phyloP scores from a whole-genome alignment of 2,797 vertebrate species.

The Myiothlypis chrysogaster region DNA sequence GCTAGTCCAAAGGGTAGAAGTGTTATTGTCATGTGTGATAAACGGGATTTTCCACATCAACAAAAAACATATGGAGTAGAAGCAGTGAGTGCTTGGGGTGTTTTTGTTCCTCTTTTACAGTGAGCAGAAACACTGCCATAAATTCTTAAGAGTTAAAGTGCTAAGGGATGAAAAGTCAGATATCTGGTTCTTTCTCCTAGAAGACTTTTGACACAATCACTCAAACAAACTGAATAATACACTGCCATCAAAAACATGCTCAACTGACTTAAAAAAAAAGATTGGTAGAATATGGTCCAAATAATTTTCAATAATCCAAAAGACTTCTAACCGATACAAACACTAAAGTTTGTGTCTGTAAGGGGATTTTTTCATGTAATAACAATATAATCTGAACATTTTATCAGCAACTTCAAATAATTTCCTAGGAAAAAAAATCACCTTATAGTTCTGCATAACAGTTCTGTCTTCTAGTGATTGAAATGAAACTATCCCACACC shows the following conservation, averaged over 20 bases:
- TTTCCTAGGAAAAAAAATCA: neutral
- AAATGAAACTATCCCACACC: neutral
- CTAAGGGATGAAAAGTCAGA: neutral
- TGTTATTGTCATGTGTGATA: neutral
- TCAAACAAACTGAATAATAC: neutral
- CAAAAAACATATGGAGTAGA: neutral
- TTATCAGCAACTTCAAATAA: neutral
- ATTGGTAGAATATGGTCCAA: neutral
- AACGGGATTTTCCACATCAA: neutral
- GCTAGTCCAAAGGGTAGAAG: neutral
- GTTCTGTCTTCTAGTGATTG: neutral
- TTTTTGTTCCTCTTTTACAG: neutral
- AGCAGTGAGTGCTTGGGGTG: neutral
- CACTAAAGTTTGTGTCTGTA: neutral
- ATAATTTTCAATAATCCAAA: neutral
- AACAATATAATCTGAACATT: neutral
- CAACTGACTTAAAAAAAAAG: neutral
- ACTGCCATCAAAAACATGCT: neutral
- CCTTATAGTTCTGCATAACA: neutral
- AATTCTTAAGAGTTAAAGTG: neutral
- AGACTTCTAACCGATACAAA: neutral
- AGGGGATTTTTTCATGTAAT: neutral
- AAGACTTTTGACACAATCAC: neutral
- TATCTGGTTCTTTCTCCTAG: neutral
- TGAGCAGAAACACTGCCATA: neutral